These are phyloP conservation scores for Uropetala carovei DNA, from an alignment of 2,888 invertebrate species.

Conservation along the genomic window DNA sequence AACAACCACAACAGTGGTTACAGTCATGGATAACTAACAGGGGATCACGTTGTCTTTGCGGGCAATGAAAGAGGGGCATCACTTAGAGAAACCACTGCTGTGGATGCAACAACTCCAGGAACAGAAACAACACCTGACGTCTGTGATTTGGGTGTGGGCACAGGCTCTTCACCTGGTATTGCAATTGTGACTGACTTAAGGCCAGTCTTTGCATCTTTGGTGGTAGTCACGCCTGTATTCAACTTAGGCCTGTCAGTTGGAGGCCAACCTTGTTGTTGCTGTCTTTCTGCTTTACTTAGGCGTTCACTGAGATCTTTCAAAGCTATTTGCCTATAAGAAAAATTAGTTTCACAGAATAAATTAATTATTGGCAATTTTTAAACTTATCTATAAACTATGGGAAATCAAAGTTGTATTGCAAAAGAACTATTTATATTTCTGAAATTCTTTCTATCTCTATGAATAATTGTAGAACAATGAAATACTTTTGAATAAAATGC, in stretches of 20 bases:
- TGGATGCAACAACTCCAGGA: conserved; percentile 23
- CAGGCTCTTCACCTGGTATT: conserved; percentile 63
- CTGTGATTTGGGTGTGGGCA: conserved; percentile 14
- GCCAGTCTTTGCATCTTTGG: conserved; percentile 46
- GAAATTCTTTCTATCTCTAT: too few species aligned
- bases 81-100: conserved; percentile 22
- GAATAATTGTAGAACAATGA: too few species aligned
- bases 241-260: conserved; percentile 38
- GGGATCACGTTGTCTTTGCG: conserved; percentile 23
- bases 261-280: conserved; percentile 57
- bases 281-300: conserved; percentile 74
- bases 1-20: neutral
- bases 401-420: too few species aligned
- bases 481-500: too few species aligned
- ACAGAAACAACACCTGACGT: conserved; percentile 24
- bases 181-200: conserved; percentile 65
- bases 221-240: neutral
- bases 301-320: conserved; percentile 95
- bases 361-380: too few species aligned
- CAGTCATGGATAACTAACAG: conserved; percentile 10
- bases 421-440: too few species aligned
- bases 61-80: conserved; percentile 40
- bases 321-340: conserved; percentile 90
- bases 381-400: too few species aligned
- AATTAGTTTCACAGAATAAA: conserved; percentile 49